phyloP scores from a whole-genome alignment of 2,888 invertebrate genomes.

The Stenodema calcarata region DNA sequence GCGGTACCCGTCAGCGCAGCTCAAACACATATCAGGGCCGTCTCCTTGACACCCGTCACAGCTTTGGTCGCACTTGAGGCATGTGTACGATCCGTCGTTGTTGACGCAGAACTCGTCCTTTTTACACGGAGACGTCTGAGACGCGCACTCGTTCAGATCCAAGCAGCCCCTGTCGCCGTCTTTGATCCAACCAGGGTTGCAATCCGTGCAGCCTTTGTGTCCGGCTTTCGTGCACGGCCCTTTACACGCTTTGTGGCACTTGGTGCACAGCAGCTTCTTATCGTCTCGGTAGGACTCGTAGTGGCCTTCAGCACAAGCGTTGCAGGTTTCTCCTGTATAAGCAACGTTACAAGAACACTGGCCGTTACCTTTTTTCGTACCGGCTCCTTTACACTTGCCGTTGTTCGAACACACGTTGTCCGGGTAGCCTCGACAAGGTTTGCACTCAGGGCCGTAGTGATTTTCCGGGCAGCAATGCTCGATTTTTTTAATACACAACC shows the following conservation, averaged over 20 bases:
- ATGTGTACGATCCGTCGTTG: conserved; percentile 81
- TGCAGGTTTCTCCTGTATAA: conserved; percentile 79
- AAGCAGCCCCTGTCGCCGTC: conserved; percentile 78
- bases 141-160: conserved; percentile 84
- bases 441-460: conserved; percentile 83
- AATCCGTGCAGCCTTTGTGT: conserved; percentile 71
- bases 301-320: conserved; percentile 76
- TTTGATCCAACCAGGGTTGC: conserved; percentile 76
- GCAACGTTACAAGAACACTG: conserved; percentile 85
- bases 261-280: conserved; percentile 75
- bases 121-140: conserved; percentile 63
- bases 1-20: conserved; percentile 78
- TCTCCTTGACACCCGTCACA: conserved; percentile 86
- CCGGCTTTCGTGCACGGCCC: conserved; percentile 78
- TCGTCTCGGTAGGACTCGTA: conserved; percentile 79
- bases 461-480: conserved; percentile 83
- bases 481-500: conserved; percentile 80
- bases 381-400: conserved; percentile 85
- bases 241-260: conserved; percentile 81
- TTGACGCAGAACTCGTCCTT: conserved; percentile 85
- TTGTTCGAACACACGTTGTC: conserved; percentile 79
- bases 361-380: conserved; percentile 92
- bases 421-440: conserved; percentile 75
- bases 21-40: conserved; percentile 88
- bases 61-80: conserved; percentile 82